These are phyloP conservation scores for Meles meles DNA, from an alignment of 2,113 vertebrate species.

Conservation along the genomic window DNA sequence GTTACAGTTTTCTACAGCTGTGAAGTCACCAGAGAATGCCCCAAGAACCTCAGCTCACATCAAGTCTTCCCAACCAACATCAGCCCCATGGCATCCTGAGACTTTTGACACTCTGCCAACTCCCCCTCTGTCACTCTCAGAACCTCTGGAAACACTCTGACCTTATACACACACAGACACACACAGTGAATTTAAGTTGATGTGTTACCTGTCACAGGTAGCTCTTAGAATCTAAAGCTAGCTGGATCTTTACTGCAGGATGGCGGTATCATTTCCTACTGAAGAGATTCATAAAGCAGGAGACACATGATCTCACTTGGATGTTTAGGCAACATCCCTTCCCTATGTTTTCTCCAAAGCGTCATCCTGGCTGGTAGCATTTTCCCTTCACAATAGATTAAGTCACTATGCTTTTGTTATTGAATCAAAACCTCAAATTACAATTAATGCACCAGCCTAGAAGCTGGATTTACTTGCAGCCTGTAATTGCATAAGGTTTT, in stretches of 20 bases:
- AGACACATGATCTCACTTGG: not conserved
- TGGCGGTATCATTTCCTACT: not conserved
- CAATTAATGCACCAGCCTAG: not conserved
- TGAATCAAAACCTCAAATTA: not conserved
- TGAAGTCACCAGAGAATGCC: not conserved
- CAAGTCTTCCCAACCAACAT: not conserved
- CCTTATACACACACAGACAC: not conserved
- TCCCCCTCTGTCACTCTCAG: not conserved
- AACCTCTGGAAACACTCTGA: not conserved
- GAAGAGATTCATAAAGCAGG: not conserved
- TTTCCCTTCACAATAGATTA: not conserved
- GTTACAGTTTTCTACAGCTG: not conserved
- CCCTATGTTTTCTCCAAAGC: not conserved
- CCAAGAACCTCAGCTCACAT: not conserved
- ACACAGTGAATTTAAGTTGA: not conserved
- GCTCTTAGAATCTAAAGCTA: not conserved
- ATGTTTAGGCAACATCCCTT: not conserved
- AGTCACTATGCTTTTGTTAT: not conserved
- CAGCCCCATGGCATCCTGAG: too few relatives aligned
- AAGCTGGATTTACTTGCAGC: conserved; percentile 20
- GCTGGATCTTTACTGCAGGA: not conserved
- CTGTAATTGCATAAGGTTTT: not conserved
- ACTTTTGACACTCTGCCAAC: not conserved
- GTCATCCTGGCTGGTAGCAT: not conserved
- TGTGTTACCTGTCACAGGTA: not conserved